Conservation (phyloP, 2,797 vertebrate genomes). For the Australoheros facetus region DNA sequence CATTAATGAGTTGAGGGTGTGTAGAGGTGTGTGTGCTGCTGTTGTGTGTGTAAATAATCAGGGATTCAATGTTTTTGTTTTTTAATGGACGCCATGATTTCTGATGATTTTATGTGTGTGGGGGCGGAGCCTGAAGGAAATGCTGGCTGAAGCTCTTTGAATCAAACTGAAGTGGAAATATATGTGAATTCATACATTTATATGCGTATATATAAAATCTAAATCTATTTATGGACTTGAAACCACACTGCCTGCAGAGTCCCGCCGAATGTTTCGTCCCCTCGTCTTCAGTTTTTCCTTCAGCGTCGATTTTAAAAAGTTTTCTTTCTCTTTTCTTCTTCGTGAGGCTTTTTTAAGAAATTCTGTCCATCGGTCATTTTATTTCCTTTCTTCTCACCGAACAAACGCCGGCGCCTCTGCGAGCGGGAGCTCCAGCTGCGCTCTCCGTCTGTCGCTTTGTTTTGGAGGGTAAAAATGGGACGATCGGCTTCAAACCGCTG, state of each 20-base stretch:
- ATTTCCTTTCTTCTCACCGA: neutral
- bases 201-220: slow-evolving; percentile 53
- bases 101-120: slow-evolving; percentile 72
- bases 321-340: neutral
- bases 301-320: slow-evolving; percentile 41
- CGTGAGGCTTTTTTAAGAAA: slow-evolving; percentile 22
- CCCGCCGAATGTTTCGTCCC: slow-evolving; percentile 75
- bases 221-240: slow-evolving; percentile 77
- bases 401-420: neutral
- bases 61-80: slow-evolving; percentile 81
- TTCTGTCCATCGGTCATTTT: neutral
- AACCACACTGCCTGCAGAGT: slow-evolving; percentile 86
- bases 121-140: slow-evolving; percentile 82
- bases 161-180: slow-evolving; percentile 63
- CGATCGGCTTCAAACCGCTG: slow-evolving; percentile 70
- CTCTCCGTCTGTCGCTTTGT: neutral
- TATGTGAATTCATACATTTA: slow-evolving; percentile 62
- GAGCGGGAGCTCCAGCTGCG: neutral
- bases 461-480: slow-evolving; percentile 19
- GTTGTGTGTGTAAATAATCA: slow-evolving; percentile 87
- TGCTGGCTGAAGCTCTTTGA: slow-evolving; percentile 87
- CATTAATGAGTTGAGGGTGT: neutral
- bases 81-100: slow-evolving; percentile 20
- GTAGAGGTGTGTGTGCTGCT: neutral
- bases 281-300: slow-evolving; percentile 64